Evolutionary conservation across 2,113 vertebrate species (phyloP).

Genomic region (Riparia riparia): DNA sequence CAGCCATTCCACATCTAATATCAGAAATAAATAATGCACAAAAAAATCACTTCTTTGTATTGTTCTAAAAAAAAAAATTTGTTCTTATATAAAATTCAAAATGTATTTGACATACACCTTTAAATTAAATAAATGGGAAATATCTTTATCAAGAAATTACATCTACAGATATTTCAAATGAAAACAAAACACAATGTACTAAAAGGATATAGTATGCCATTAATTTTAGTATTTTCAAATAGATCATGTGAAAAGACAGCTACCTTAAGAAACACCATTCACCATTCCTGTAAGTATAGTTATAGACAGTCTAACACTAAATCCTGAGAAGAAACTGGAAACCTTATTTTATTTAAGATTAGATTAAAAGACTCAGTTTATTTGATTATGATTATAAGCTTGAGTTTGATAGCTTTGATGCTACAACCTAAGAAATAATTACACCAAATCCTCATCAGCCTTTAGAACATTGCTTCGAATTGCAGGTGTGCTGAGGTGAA

Average conservation of each 20-base stretch:
- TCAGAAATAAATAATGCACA: neutral
- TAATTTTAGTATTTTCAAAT: neutral
- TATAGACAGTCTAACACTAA: neutral
- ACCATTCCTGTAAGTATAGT: neutral
- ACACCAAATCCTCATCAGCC: neutral
- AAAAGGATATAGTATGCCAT: neutral
- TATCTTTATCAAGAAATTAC: neutral
- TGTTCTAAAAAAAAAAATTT: neutral
- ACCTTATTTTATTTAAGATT: neutral
- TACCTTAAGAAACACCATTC: neutral
- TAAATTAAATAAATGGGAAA: neutral
- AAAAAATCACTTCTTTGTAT: neutral
- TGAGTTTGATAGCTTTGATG: neutral
- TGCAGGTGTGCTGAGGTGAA: neutral
- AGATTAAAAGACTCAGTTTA: neutral
- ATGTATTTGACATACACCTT: neutral
- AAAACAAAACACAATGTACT: neutral
- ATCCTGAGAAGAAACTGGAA: neutral
- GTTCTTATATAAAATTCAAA: neutral
- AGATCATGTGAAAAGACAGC: neutral
- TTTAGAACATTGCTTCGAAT: neutral
- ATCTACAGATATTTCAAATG: neutral
- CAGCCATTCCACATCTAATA: neutral
- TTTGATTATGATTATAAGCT: neutral
- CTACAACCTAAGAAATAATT: neutral